Conservation (phyloP, 2,888 invertebrate genomes). For the Liodrosophila aerea region DNA sequence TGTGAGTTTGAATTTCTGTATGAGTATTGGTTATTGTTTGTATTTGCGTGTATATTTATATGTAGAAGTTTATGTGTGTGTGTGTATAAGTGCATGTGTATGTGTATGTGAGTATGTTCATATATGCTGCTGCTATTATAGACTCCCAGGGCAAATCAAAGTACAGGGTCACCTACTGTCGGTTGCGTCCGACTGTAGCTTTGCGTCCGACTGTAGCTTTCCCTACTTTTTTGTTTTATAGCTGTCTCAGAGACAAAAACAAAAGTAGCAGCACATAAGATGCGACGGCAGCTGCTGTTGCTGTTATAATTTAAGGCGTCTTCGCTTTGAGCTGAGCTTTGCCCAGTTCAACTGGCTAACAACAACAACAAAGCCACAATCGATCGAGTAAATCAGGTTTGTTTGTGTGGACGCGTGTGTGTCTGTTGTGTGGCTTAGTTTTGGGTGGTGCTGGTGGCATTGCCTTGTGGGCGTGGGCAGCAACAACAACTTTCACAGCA, state of each 20-base stretch:
- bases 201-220: too few relatives aligned
- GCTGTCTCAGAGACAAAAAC: slow-evolving; percentile 53
- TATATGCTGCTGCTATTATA: too few relatives aligned
- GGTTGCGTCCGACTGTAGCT: too few relatives aligned
- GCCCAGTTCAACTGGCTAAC: slow-evolving; percentile 36
- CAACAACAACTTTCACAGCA: slow-evolving; percentile 35
- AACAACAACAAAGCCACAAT: slow-evolving; percentile 34
- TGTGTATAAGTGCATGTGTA: too few relatives aligned
- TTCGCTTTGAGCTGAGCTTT: slow-evolving; percentile 57
- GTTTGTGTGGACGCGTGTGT: neutral
- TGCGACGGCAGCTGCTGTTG: slow-evolving; percentile 62
- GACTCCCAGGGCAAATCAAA: too few relatives aligned
- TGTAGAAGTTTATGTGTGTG: too few relatives aligned
- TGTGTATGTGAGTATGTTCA: too few relatives aligned
- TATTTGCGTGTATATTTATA: too few relatives aligned
- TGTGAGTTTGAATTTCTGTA: too few relatives aligned
- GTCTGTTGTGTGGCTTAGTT: slow-evolving; percentile 19
- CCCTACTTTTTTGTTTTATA: too few relatives aligned
- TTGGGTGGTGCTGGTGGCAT: slow-evolving; percentile 65
- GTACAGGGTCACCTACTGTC: too few relatives aligned
- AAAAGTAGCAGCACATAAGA: slow-evolving; percentile 40
- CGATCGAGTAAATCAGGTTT: slow-evolving; percentile 57
- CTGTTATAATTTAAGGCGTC: slow-evolving; percentile 50
- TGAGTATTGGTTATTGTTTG: too few relatives aligned
- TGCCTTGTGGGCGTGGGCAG: slow-evolving; percentile 61